Evolutionary conservation across 2,113 vertebrate species (phyloP), one percentile per base, ranked within the genome.

Genomic region (Azemiops feae): DNA sequence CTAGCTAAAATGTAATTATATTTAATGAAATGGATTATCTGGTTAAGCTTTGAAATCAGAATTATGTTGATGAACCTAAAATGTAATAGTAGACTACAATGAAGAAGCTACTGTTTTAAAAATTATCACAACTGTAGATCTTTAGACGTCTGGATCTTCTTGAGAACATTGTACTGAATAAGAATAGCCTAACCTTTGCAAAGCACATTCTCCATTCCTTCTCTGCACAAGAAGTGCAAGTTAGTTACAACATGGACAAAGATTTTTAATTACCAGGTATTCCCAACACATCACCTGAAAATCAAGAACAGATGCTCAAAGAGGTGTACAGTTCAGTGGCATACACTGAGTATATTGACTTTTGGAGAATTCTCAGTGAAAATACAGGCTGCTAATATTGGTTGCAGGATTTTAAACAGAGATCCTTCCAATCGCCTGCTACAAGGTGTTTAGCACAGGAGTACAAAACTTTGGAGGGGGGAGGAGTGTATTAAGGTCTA

Each of bases 201-300:
- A 90, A 89, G 69, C 88, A 93, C 85, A 55, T 81, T 52, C 47
- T 93, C 54, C 11, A 23, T 90, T 90, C 54, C 43, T 90, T 93
- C 74, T 53, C 60, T 93, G 81, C 92, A 90, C 74, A 90, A n/a
- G 16, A 23, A 93, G 81, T 86, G 52, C 74, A 93, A 93, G 54
- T 27, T 90, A 89, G 81, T 43, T 90, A 90, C 81, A 60, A 43
- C 22, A 27, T 43, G 34, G 69, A 60, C 88, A 60, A 43, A 34
- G 27, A 45, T 55, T 92, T 89, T 89, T 85, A 85, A 93, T 58
- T 52, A 45, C 88, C 54, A 39, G 22, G 45, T 39, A 93, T 60
- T 86, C 57, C 88, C 89, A 93, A 58, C n/a, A 85, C 69, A 86
- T 30, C 12, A 60, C 14, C 23, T 53, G 85, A 69, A 85, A 85